A percentile compares a stretch with the other conserved stretches of the same genome.
phyloP scores from a whole-genome alignment of 35 echinoderm and acorn worm species.

The Ptychodera flava region DNA sequence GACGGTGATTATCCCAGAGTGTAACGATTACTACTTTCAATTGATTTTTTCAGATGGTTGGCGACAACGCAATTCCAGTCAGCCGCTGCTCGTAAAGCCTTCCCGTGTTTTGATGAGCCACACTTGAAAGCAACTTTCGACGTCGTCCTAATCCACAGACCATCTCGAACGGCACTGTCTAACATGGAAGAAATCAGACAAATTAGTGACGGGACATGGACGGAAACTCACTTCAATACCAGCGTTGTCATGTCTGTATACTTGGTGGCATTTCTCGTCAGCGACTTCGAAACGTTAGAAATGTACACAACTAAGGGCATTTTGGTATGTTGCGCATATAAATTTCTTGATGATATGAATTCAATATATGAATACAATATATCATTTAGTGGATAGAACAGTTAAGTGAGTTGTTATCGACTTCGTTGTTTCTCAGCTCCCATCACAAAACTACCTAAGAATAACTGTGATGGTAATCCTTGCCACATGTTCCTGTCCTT shows the following conservation, averaged over 20 bases:
- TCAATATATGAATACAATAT: too few species aligned
- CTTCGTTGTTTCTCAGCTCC: too few species aligned
- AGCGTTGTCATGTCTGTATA: slow-evolving; percentile 78
- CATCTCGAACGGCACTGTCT: slow-evolving; percentile 28
- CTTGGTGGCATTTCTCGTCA: slow-evolving; percentile 76
- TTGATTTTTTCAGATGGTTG: slow-evolving; percentile 64
- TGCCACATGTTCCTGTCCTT: too few species aligned
- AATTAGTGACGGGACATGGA: slow-evolving; percentile 34
- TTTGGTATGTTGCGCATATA: slow-evolving; percentile 38
- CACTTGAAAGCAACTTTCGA: slow-evolving; percentile 57
- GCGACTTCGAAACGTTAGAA: slow-evolving; percentile 46
- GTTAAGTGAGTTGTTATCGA: too few species aligned
- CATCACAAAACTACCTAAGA: too few species aligned
- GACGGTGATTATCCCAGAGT: too few species aligned
- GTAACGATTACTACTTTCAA: too few species aligned
- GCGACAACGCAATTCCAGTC: slow-evolving; percentile 89
- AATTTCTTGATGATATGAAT: too few species aligned
- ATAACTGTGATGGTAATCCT: too few species aligned
- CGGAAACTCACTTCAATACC: slow-evolving; percentile 41
- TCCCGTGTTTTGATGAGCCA: slow-evolving; percentile 89
- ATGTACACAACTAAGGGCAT: slow-evolving; percentile 44
- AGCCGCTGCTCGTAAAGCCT: slow-evolving; percentile 69
- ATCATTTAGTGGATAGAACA: too few species aligned
- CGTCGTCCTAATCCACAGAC: slow-evolving; percentile 29
- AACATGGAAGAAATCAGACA: slow-evolving; percentile 42